These are phyloP conservation scores for Hestina assimilis DNA, from an alignment of 1,140 invertebrate genomes.

Conservation along the genomic window DNA sequence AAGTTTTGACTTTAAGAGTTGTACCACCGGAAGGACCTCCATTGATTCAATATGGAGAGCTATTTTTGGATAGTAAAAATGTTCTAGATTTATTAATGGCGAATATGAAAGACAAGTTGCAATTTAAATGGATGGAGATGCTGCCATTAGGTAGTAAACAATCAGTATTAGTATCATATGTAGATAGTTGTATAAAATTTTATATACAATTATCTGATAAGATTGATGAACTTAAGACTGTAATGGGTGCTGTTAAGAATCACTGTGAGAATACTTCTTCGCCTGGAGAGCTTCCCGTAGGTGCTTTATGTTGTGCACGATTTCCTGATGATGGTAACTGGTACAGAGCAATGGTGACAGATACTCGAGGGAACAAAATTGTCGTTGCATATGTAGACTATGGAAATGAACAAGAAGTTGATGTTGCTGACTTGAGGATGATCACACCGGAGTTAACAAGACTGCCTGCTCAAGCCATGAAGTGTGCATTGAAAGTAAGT, in stretches of 20 bases:
- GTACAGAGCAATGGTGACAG: slow-evolving; percentile 84
- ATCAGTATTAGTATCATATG: slow-evolving; percentile 83
- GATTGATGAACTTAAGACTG: slow-evolving; percentile 75
- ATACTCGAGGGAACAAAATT: slow-evolving; percentile 66
- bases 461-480: slow-evolving; percentile 85
- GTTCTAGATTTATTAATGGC: slow-evolving; percentile 76
- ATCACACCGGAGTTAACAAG: slow-evolving; percentile 83
- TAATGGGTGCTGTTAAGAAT: slow-evolving; percentile 77
- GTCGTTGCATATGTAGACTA: slow-evolving; percentile 87
- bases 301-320: slow-evolving; percentile 85
- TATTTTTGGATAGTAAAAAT: slow-evolving; percentile 80
- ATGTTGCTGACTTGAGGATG: slow-evolving; percentile 78
- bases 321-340: slow-evolving; percentile 85
- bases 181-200: slow-evolving; percentile 84
- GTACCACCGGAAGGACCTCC: slow-evolving; percentile 83
- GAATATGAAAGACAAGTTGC: slow-evolving; percentile 69
- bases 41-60: slow-evolving; percentile 84
- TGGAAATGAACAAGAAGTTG: slow-evolving; percentile 86
- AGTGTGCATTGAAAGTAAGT: slow-evolving; percentile 82
- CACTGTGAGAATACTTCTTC: slow-evolving; percentile 64
- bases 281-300: slow-evolving; percentile 76
- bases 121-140: slow-evolving; percentile 73
- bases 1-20: slow-evolving; percentile 81
- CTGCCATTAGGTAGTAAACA: slow-evolving; percentile 72
- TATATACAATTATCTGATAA: slow-evolving; percentile 84